Conservation (phyloP, 2,888 invertebrate genomes). For the Notodonta dromedarius region DNA sequence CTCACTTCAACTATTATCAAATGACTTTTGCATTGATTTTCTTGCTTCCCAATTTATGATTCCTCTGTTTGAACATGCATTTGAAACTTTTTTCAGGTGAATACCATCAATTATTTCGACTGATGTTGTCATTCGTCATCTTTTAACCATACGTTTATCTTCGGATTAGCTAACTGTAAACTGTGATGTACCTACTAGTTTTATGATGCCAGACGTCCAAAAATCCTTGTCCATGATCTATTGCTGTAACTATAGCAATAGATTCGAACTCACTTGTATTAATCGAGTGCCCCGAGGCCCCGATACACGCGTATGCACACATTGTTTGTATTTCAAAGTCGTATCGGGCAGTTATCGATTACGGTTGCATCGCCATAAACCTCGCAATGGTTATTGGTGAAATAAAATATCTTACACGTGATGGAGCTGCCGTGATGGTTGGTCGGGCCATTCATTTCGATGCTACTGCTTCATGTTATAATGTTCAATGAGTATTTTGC, state of each 20-base stretch:
- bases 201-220: neutral
- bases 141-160: too few relatives aligned
- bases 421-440: constrained; percentile 42
- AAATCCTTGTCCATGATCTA: constrained; percentile 1
- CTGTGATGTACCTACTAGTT: neutral
- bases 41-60: neutral
- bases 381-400: constrained; percentile 55
- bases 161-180: too few relatives aligned
- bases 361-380: constrained; percentile 56
- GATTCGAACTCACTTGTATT: neutral
- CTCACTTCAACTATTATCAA: too few relatives aligned
- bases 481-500: neutral
- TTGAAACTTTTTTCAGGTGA: too few relatives aligned
- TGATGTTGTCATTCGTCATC: too few relatives aligned
- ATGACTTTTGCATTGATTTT: too few relatives aligned
- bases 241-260: neutral
- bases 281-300: constrained; percentile 1
- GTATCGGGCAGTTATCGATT: constrained; percentile 47
- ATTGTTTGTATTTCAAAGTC: constrained; percentile 28
- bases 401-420: constrained; percentile 52
- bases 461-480: neutral
- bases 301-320: constrained; percentile 16
- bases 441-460: neutral
- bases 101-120: too few relatives aligned
- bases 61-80: neutral